Base-by-base conservation (phyloP, 2,888 invertebrate species). In the Meloe dianella region DNA sequence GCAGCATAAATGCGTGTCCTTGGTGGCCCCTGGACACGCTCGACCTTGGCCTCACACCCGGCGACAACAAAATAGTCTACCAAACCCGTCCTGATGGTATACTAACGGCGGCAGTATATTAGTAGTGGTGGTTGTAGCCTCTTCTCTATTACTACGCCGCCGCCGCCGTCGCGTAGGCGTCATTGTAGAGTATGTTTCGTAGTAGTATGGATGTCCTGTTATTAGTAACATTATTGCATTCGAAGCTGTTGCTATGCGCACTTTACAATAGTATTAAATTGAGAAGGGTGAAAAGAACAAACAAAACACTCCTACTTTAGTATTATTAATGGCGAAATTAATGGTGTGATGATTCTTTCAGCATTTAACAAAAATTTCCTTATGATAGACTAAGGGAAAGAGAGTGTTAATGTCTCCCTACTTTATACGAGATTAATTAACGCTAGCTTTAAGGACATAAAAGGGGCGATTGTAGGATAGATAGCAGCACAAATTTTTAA, bases 21-120 rank as follows among this genome's bases (percentile, higher is more conserved):
- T 72, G 72, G 68, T 69, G 70, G 73, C 74, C 73, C 75, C 74
- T 71, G 75, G 73, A 73, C 74, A 69, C 66, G 62, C 56, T 60
- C 66, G 73, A 69, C 75, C 75, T 75, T 75, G 75, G 73, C 75
- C 74, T 70, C 69, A 61, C 63, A 65, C 67, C 58, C 63, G 62
- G 60, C 65, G 60, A 64, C 64, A 66, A 66, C 66, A 63, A 60
- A 35, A 59, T 59, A 58, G 66, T 58, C 60, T 60, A 47, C 29
- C 54, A 61, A 60, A 10, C 51, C 27, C 27, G 51, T 56, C 60
- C 56, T 57, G 35, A 30, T 51, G 51, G 51, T 51, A 24, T 10
- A 51, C 24, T 22, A 24, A 24, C 38, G n/a, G n/a, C n/a, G 38
- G n/a, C 8, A n/a, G 38, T 47, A 47, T 20, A 22, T 20, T 47